Evolutionary conservation across 2,888 invertebrate species (phyloP).

Genomic region (Bombylius major): DNA sequence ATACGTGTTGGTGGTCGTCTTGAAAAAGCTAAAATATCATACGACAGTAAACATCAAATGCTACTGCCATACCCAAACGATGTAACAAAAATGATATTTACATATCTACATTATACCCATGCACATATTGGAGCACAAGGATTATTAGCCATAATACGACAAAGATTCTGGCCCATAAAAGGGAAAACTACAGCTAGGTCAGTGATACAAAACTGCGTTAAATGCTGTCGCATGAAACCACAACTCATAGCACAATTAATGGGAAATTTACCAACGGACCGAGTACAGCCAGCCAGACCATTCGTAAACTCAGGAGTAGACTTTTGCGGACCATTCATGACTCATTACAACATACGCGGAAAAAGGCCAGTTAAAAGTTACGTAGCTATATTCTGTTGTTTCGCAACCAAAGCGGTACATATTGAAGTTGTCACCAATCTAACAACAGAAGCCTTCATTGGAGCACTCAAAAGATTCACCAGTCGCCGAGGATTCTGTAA

Average conservation of each 20-base stretch:
- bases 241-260: conserved; percentile 4
- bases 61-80: too few species aligned
- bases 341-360: conserved; percentile 2
- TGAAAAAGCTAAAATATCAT: too few species aligned
- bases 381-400: conserved; percentile 10
- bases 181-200: too few species aligned
- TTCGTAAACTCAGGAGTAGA: conserved; percentile 6
- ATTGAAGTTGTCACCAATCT: conserved; percentile 8
- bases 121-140: too few species aligned
- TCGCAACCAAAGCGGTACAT: conserved; percentile 11
- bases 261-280: conserved; percentile 4
- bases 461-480: conserved; percentile 8
- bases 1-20: too few species aligned
- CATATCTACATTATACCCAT: too few species aligned
- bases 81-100: too few species aligned
- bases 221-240: too few species aligned
- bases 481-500: conserved; percentile 1
- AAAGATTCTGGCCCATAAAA: too few species aligned
- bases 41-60: too few species aligned
- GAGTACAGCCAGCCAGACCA: conserved; percentile 4
- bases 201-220: too few species aligned
- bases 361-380: conserved; percentile 8
- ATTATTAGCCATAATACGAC: too few species aligned
- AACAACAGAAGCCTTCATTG: conserved; percentile 12
- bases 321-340: not conserved